Conservation (phyloP, 2,888 invertebrate genomes). For the Ennomos quercinarius region DNA sequence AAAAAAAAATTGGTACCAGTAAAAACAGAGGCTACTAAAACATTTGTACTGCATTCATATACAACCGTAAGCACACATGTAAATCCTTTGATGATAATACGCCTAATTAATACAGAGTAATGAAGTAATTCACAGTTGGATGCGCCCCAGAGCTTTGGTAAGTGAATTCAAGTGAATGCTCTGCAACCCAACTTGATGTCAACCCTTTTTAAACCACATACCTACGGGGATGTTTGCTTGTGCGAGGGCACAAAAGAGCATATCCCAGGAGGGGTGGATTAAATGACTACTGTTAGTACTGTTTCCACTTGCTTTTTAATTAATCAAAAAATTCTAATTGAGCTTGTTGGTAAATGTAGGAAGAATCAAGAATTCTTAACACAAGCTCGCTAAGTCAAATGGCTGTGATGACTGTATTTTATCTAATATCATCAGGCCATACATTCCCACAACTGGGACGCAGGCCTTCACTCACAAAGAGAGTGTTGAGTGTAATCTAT, state of each 20-base stretch:
- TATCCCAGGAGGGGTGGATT: constrained; percentile 10
- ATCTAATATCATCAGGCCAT: no score
- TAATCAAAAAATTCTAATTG: constrained; percentile 1
- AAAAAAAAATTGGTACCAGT: background rate
- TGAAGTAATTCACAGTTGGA: constrained; percentile 59
- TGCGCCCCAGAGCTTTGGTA: constrained; percentile 51
- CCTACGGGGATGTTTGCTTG: constrained; percentile 12
- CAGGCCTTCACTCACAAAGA: no score
- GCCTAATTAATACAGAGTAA: constrained; percentile 61
- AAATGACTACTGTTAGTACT: constrained; percentile 13
- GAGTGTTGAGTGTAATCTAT: no score
- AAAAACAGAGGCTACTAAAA: background rate
- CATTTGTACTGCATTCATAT: constrained; percentile 17
- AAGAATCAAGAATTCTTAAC: no score
- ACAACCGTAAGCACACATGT: constrained; percentile 24
- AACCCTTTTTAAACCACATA: constrained; percentile 30
- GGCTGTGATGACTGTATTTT: no score
- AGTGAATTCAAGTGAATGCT: constrained; percentile 56
- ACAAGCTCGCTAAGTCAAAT: no score
- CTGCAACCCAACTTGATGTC: constrained; percentile 29
- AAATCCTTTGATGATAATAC: constrained; percentile 53
- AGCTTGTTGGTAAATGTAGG: no score
- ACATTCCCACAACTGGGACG: no score
- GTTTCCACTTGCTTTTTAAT: constrained; percentile 20
- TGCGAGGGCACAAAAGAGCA: constrained; percentile 21